A percentile compares a stretch with the other conserved stretches of the same genome.
phyloP scores from a whole-genome alignment of 2,113 vertebrate genomes.

The Oreochromis spilurus region DNA sequence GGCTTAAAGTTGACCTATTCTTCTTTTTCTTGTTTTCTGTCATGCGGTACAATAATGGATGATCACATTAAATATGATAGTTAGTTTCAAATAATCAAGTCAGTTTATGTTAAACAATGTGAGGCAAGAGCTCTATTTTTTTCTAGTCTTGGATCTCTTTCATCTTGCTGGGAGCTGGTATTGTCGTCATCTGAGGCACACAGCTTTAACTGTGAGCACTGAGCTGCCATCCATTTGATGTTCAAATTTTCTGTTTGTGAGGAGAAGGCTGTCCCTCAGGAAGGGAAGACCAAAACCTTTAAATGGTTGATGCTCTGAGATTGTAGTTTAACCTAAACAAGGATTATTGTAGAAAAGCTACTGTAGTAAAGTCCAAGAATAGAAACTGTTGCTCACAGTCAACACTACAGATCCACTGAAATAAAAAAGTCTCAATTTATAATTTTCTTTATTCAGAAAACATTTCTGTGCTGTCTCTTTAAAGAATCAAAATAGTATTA shows the following conservation, averaged over 20 bases:
- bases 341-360: neutral
- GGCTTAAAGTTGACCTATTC: neutral
- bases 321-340: neutral
- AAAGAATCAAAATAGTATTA: neutral
- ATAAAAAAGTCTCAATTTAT: neutral
- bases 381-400: neutral
- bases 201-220: neutral
- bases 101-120: neutral
- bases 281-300: neutral
- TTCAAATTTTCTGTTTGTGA: neutral
- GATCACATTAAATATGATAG: neutral
- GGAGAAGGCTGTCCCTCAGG: neutral
- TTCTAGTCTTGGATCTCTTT: neutral
- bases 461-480: neutral
- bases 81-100: neutral
- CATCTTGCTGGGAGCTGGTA: neutral
- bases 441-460: neutral
- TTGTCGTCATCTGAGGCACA: neutral
- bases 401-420: neutral
- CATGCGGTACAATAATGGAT: neutral
- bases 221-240: neutral
- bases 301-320: neutral
- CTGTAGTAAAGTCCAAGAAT: neutral
- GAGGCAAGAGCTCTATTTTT: neutral
- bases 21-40: neutral